Percentiles rank a stretch among this genome's conserved stretches.
phyloP scores from a whole-genome alignment of 2,113 vertebrate species.

The Macrotus californicus region DNA sequence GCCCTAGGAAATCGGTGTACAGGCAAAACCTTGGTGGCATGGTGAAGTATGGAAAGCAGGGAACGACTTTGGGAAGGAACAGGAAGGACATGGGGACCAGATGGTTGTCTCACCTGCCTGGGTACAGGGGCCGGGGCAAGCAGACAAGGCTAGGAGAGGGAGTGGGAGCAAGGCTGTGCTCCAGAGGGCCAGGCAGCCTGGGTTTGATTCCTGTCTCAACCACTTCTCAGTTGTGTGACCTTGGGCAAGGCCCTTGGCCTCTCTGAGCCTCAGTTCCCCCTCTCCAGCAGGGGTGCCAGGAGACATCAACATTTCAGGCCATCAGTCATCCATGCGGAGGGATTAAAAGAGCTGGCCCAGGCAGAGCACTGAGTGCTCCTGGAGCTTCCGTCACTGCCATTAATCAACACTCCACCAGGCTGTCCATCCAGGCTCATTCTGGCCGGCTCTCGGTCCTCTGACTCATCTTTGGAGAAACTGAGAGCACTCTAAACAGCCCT shows the following conservation, averaged over 20 bases:
- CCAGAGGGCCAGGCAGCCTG: neutral
- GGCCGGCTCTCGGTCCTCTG: neutral
- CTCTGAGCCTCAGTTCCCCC: neutral
- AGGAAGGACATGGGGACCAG: neutral
- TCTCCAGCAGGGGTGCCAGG: neutral
- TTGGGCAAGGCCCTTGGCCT: neutral
- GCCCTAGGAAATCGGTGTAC: neutral
- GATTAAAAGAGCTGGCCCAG: neutral
- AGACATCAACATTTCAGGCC: neutral
- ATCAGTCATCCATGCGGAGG: neutral
- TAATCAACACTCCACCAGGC: fast-evolving
- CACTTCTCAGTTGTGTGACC: neutral
- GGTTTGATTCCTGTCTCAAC: neutral
- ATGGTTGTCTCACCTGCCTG: neutral
- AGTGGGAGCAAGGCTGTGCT: neutral
- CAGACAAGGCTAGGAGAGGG: neutral
- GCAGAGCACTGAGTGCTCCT: neutral
- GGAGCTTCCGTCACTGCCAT: neutral
- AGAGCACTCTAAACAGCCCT: neutral
- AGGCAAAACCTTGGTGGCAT: neutral
- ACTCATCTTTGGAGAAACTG: fast-evolving
- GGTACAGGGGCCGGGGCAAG: neutral
- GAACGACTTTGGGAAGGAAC: neutral
- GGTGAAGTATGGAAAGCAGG: neutral
- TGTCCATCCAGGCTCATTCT: neutral